These are phyloP conservation scores for Chelon labrosus DNA, from an alignment of 2,797 vertebrate genomes.

Conservation along the genomic window DNA sequence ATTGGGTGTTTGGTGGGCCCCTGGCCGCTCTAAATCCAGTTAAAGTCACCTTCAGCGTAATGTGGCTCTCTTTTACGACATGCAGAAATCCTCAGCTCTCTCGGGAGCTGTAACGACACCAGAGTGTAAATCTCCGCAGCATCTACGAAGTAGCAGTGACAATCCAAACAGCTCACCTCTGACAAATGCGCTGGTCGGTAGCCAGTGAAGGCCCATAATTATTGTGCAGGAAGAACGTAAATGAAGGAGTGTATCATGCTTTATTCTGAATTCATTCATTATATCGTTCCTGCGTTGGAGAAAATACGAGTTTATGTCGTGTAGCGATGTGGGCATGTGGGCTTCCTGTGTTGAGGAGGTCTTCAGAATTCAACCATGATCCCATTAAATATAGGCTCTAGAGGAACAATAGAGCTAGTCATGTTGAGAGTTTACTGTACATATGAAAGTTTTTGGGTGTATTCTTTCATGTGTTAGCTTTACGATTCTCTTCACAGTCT, in stretches of 20 bases:
- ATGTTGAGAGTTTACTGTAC: background rate
- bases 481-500: background rate
- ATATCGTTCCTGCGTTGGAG: slow-evolving; percentile 28
- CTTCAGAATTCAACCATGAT: slow-evolving; percentile 32
- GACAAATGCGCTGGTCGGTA: slow-evolving; percentile 73
- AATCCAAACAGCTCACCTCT: slow-evolving; percentile 76
- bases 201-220: slow-evolving; percentile 76
- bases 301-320: slow-evolving; percentile 35
- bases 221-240: slow-evolving; percentile 71
- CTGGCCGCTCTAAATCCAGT: slow-evolving; percentile 84
- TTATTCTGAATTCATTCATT: slow-evolving; percentile 62
- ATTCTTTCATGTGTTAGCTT: background rate
- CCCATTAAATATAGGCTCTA: slow-evolving; percentile 28
- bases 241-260: slow-evolving; percentile 62
- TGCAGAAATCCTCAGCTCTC: slow-evolving; percentile 81
- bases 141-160: slow-evolving; percentile 81
- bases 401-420: slow-evolving; percentile 8
- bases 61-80: slow-evolving; percentile 83
- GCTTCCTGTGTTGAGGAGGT: slow-evolving; percentile 26
- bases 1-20: slow-evolving; percentile 69
- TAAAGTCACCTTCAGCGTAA: slow-evolving; percentile 90
- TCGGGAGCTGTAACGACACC: slow-evolving; percentile 76
- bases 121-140: slow-evolving; percentile 84
- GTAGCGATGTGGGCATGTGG: slow-evolving; percentile 32
- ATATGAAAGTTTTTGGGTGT: background rate